Base-by-base conservation (phyloP, 2,113 vertebrate species). In the Pogona vitticeps region DNA sequence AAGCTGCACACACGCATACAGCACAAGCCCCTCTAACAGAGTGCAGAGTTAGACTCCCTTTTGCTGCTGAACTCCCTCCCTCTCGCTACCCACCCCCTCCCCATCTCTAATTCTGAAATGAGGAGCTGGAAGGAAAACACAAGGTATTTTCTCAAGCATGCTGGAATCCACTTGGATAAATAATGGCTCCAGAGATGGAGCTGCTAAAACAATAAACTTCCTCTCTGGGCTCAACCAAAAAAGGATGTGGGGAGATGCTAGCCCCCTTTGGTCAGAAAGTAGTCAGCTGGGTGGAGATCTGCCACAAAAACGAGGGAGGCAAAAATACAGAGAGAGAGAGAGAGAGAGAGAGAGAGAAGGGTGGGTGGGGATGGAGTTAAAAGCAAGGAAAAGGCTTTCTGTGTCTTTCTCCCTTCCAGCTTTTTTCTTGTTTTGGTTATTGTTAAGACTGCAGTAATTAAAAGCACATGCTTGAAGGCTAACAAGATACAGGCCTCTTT, bases 151-250 rank as follows among this genome's bases (percentile, higher is more conserved):
- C 91, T 91, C 94, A 95, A 94, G 94, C 78, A 9, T 80, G 88
- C 91, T 95, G 92, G 92, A 94, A 95, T 94, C 93, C 92, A 92
- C 92, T 95, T 95, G 94, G 92, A 95, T 94, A 95, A 95, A 95
- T 94, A 95, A 92, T 65, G 68, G 92, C 93, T 94, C 91, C 93
- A 95, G 94, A 92, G 94, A 91, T 86, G 12, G 88, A 92, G 90
- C 93, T 92, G 94, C 89, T 95, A 91, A 92, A 95, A 95, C 94
- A 95, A 95, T 94, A 95, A 95, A 95, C 94, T 94, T 95, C 93
- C 94, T 93, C 5, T 5, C 87, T 77, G 88, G 3, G 70, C 90
- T 89, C 88, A 9, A 92, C 94, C 94, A 88, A 95, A 94, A 94
- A 95, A 91, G 93, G 90, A 94, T 7, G 61, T 8, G 33, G 92